Conservation (phyloP, 2,113 vertebrate genomes). For the Notechis scutatus region DNA sequence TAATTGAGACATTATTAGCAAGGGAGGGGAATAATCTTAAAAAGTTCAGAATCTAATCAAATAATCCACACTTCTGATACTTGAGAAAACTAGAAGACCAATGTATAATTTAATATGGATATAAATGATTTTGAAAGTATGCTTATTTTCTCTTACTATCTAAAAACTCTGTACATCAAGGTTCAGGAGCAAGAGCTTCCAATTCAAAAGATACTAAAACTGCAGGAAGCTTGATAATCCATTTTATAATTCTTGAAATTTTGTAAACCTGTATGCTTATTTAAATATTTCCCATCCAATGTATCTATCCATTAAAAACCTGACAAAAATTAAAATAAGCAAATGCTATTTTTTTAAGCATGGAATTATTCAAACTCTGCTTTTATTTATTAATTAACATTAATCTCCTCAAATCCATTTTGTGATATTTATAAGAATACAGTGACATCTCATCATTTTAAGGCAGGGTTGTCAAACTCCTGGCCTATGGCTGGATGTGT, state of each 20-base stretch:
- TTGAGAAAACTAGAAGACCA: not conserved
- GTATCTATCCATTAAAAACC: not conserved
- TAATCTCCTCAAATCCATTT: not conserved
- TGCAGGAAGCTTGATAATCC: not conserved
- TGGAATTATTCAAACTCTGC: not conserved
- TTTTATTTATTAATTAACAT: not conserved
- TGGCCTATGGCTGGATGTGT: too few relatives aligned
- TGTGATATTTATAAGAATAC: not conserved
- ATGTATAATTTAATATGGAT: not conserved
- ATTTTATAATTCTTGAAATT: not conserved
- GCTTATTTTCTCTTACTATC: not conserved
- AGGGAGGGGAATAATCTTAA: too few relatives aligned
- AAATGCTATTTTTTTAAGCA: not conserved
- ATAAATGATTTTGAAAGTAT: not conserved
- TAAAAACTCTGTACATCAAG: not conserved
- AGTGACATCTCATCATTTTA: not conserved
- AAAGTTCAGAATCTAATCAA: not conserved
- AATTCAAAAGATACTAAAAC: not conserved
- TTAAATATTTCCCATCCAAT: not conserved
- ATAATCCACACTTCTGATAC: not conserved
- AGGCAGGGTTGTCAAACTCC: too few relatives aligned
- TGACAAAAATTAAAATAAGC: not conserved
- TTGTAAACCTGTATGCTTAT: not conserved
- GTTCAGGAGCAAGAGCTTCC: not conserved
- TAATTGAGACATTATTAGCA: not conserved